Evolutionary conservation across 92 coral and sea anemone species (phyloP).

Genomic region (Epizoanthus ramosus): DNA sequence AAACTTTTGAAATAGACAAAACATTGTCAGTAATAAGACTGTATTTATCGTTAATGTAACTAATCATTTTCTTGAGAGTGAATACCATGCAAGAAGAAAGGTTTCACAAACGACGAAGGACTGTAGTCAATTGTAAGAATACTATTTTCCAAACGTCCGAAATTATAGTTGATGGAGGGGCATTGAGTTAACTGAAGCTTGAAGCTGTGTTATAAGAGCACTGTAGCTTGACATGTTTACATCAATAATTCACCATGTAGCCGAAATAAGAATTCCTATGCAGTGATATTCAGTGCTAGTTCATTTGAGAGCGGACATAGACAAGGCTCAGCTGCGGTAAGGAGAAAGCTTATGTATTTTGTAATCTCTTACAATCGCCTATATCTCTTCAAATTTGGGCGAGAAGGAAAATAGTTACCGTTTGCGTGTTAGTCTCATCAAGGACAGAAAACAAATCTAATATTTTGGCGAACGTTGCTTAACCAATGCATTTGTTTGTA

Average conservation of each 20-base stretch:
- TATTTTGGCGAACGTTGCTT: neutral
- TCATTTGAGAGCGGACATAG: slow-evolving; percentile 27
- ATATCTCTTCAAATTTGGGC: neutral
- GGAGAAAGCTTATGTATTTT: neutral
- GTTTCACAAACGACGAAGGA: too few species aligned
- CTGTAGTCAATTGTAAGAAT: neutral
- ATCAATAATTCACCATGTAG: slow-evolving; percentile 20
- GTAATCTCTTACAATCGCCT: neutral
- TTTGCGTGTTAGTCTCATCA: neutral
- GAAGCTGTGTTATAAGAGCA: slow-evolving; percentile 32
- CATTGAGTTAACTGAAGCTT: neutral
- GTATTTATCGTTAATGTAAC: slow-evolving; percentile 6
- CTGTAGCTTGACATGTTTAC: slow-evolving; percentile 2
- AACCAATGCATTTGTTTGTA: neutral
- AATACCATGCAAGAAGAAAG: neutral
- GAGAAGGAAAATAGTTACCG: neutral
- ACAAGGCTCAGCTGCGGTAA: slow-evolving; percentile 26
- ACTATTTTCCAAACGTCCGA: neutral
- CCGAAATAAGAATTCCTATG: slow-evolving; percentile 22
- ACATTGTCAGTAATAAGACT: neutral
- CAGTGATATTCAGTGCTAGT: neutral
- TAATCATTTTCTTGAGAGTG: neutral
- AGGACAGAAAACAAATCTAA: neutral
- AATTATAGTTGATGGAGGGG: neutral
- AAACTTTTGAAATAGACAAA: neutral